phyloP scores from a whole-genome alignment of 35 echinoderm and acorn worm genomes.

The Amphiura filiformis region DNA sequence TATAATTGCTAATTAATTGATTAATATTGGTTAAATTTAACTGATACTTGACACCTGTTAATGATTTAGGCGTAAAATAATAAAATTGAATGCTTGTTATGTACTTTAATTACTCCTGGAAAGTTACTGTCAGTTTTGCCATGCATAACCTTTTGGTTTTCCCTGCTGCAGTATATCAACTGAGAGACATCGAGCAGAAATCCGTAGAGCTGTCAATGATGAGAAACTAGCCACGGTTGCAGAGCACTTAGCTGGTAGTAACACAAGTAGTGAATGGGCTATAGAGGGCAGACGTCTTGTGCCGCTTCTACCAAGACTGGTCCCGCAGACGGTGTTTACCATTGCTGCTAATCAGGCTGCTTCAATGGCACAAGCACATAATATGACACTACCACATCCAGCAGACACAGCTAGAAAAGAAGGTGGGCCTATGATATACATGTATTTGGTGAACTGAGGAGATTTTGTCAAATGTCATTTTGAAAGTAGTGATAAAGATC shows the following conservation, averaged over 20 bases:
- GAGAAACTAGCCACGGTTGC: conserved; percentile 74
- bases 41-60: no score
- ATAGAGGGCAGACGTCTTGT: conserved; percentile 85
- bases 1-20: no score
- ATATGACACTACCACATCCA: conserved; percentile 49
- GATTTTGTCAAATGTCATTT: not conserved
- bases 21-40: no score
- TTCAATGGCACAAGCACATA: conserved; percentile 52
- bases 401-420: conserved; percentile 42
- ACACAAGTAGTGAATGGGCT: conserved; percentile 73
- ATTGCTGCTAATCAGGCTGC: conserved; percentile 76
- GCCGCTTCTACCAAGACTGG: conserved; percentile 70
- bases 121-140: no score
- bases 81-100: no score
- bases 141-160: no score
- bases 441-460: no score
- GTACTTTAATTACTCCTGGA: no score
- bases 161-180: no score
- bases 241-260: conserved; percentile 28
- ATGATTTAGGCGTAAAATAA: no score
- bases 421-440: no score
- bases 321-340: conserved; percentile 82
- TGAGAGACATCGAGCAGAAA: conserved; percentile 89
- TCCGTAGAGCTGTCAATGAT: conserved; percentile 92
- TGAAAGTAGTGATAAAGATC: no score